phyloP scores from a whole-genome alignment of 2,113 vertebrate genomes.

The Toxostoma redivivum region DNA sequence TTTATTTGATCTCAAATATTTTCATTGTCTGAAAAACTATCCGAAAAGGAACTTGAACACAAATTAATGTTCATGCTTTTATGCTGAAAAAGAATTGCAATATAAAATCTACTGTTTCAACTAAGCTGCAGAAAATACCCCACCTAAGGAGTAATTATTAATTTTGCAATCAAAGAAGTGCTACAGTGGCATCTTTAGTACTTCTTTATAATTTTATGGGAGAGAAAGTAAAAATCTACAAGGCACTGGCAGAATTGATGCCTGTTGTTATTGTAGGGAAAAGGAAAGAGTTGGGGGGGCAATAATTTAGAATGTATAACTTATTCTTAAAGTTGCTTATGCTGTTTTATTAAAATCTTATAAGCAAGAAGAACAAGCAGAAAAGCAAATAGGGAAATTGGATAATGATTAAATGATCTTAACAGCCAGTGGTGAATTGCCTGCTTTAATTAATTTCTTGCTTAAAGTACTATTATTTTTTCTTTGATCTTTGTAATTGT shows the following conservation, averaged over 20 bases:
- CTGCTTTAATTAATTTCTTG: constrained; percentile 52
- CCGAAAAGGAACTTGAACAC: not conserved
- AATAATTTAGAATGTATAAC: not conserved
- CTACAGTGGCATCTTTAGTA: not conserved
- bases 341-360: not conserved
- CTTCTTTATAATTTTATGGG: not conserved
- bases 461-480: constrained; percentile 41
- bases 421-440: not conserved
- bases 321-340: not conserved
- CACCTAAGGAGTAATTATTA: not conserved
- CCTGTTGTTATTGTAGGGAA: not conserved
- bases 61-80: not conserved
- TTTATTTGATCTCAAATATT: not conserved
- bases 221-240: not conserved
- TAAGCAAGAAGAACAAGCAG: constrained; percentile 7
- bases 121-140: not conserved
- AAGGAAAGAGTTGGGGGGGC: not conserved
- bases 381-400: constrained; percentile 37
- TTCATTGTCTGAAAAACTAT: not conserved
- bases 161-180: not conserved
- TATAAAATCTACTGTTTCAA: not conserved
- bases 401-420: constrained; percentile 11
- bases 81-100: not conserved
- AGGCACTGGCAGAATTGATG: not conserved
- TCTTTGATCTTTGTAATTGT: constrained; percentile 49